Percentiles rank a stretch among this genome's conserved stretches.
These are phyloP conservation scores for Pygoscelis adeliae DNA, from an alignment of 2,113 vertebrate species.

Conservation along the genomic window DNA sequence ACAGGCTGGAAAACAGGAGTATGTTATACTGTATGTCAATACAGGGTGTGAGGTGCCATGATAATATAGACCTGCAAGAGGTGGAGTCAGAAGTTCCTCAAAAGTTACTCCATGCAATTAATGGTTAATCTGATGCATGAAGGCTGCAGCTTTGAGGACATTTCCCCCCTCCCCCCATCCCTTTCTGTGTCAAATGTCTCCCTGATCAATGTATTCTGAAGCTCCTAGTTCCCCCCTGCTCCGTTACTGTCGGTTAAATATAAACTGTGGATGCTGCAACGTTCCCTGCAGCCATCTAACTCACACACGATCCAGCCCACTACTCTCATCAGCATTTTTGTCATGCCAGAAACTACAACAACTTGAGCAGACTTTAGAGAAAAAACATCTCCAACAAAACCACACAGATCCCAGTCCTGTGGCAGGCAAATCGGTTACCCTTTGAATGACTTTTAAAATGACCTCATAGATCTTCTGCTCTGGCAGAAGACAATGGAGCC, in stretches of 20 bases:
- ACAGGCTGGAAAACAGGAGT: not conserved
- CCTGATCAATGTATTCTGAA: not conserved
- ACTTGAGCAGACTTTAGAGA: not conserved
- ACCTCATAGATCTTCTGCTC: not conserved
- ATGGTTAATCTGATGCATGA: not conserved
- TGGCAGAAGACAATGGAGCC: not conserved
- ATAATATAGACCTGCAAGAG: not conserved
- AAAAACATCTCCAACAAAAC: not conserved
- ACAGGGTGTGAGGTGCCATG: not conserved
- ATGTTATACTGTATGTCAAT: not conserved
- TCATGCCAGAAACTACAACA: not conserved
- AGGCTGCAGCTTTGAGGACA: not conserved
- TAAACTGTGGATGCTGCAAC: not conserved
- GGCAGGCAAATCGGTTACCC: not conserved
- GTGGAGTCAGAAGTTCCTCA: not conserved
- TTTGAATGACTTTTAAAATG: not conserved
- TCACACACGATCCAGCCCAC: not conserved
- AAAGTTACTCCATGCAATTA: not conserved
- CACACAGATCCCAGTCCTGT: not conserved
- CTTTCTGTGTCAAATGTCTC: not conserved
- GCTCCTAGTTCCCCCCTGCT: not conserved
- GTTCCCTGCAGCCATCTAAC: not conserved
- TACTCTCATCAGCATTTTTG: not conserved
- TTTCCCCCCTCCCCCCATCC: no score
- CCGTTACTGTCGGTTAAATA: not conserved